Evolutionary conservation across 1,140 invertebrate genomes (phyloP).

Genomic region (Nebria ingens): DNA sequence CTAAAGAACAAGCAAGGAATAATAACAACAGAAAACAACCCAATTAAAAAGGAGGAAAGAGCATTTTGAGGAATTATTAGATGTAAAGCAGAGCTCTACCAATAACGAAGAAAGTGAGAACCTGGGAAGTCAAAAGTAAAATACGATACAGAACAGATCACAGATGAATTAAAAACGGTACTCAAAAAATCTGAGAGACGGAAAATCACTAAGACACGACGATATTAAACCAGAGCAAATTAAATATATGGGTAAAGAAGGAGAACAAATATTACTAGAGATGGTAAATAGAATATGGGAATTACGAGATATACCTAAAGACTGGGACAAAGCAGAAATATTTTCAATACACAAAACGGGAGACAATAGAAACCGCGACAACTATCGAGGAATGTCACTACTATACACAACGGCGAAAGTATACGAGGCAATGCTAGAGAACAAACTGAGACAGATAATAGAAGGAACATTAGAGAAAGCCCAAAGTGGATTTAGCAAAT

Average conservation of each 20-base stretch:
- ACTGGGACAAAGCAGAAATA: slow-evolving; percentile 17
- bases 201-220: slow-evolving; percentile 14
- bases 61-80: neutral
- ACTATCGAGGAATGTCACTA: slow-evolving; percentile 14
- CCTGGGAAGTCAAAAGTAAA: neutral
- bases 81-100: neutral
- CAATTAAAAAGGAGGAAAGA: neutral
- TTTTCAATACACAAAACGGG: slow-evolving; percentile 18
- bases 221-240: slow-evolving; percentile 15
- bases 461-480: slow-evolving; percentile 10
- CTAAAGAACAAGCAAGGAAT: neutral
- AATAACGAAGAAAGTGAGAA: neutral
- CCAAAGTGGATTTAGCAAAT: slow-evolving; percentile 12
- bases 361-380: slow-evolving; percentile 10
- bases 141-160: slow-evolving; percentile 3
- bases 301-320: slow-evolving; percentile 15
- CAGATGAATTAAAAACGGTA: slow-evolving; percentile 13
- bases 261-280: slow-evolving; percentile 5
- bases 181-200: slow-evolving; percentile 16
- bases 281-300: slow-evolving; percentile 16
- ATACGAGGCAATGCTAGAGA: slow-evolving; percentile 13
- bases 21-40: neutral
- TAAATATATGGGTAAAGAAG: slow-evolving; percentile 16
- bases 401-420: slow-evolving; percentile 11
- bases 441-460: slow-evolving; percentile 12